A percentile compares a stretch with the other conserved stretches of the same genome.
Evolutionary conservation across 2,888 invertebrate species (phyloP).

Genomic region (Athalia cordata): DNA sequence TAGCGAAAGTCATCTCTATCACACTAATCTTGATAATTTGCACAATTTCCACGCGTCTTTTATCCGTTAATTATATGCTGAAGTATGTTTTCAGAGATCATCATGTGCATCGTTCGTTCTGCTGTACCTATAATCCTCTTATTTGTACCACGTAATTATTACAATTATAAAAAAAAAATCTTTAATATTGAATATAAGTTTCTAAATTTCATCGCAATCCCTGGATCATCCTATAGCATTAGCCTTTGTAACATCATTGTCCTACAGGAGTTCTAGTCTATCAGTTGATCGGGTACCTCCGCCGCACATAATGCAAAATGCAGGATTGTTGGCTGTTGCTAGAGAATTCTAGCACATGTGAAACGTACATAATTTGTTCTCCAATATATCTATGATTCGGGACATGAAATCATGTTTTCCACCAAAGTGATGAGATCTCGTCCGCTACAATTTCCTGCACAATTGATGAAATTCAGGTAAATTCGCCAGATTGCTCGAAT

Average conservation of each 20-base stretch:
- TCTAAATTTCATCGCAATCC: background rate
- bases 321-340: too few relatives aligned
- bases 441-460: constrained; percentile 49
- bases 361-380: background rate
- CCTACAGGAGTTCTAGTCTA: too few relatives aligned
- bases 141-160: constrained; percentile 29
- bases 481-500: background rate
- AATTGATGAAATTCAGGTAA: constrained; percentile 58
- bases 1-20: too few relatives aligned
- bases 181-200: background rate
- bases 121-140: background rate
- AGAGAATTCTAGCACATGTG: too few relatives aligned
- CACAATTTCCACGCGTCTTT: background rate
- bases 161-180: constrained; percentile 22
- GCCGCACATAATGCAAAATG: too few relatives aligned
- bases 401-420: constrained; percentile 52
- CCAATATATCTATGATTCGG: too few relatives aligned
- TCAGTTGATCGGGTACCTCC: too few relatives aligned
- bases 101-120: constrained; percentile 8
- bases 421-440: constrained; percentile 53
- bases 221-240: background rate
- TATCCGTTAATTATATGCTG: background rate
- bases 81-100: constrained; percentile 12
- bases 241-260: too few relatives aligned
- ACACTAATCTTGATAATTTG: background rate